Percentiles rank a stretch among this genome's conserved stretches.
Conservation (phyloP, 2,888 invertebrate genomes). For the Doris montereyensis region DNA sequence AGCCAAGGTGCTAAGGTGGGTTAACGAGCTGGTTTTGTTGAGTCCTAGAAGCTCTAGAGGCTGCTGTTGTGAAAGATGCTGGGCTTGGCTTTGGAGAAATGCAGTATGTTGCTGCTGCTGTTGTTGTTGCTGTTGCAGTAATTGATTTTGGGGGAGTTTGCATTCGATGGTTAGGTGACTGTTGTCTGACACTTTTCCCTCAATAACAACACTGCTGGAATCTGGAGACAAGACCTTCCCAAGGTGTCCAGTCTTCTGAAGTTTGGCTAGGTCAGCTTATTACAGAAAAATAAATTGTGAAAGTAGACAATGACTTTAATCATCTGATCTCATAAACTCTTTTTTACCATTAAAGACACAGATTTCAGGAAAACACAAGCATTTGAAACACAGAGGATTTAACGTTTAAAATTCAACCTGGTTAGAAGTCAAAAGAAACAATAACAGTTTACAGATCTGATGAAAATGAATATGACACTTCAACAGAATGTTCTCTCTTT, state of each 20-base stretch:
- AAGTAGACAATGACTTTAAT: too few relatives aligned
- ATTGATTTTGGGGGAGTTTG: neutral
- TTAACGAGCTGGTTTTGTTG: conserved; percentile 54
- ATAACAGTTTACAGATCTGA: too few relatives aligned
- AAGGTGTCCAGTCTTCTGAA: conserved; percentile 50
- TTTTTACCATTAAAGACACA: too few relatives aligned
- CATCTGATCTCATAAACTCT: too few relatives aligned
- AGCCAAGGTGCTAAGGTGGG: conserved; percentile 34
- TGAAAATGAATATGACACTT: too few relatives aligned
- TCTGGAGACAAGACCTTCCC: conserved; percentile 53
- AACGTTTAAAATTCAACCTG: too few relatives aligned
- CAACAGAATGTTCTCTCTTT: too few relatives aligned
- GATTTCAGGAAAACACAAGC: too few relatives aligned
- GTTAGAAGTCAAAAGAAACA: too few relatives aligned
- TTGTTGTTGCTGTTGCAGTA: neutral
- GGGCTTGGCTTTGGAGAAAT: neutral
- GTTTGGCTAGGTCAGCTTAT: conserved; percentile 59
- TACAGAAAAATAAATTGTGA: too few relatives aligned
- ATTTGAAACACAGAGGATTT: too few relatives aligned
- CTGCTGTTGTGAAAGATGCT: conserved; percentile 3
- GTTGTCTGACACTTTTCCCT: conserved; percentile 31
- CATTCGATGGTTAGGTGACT: neutral
- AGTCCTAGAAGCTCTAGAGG: conserved; percentile 62
- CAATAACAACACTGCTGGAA: neutral
- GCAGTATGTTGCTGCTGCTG: neutral